These are phyloP conservation scores for Novumbra hubbsi DNA, from an alignment of 2,797 vertebrate genomes.

Conservation along the genomic window DNA sequence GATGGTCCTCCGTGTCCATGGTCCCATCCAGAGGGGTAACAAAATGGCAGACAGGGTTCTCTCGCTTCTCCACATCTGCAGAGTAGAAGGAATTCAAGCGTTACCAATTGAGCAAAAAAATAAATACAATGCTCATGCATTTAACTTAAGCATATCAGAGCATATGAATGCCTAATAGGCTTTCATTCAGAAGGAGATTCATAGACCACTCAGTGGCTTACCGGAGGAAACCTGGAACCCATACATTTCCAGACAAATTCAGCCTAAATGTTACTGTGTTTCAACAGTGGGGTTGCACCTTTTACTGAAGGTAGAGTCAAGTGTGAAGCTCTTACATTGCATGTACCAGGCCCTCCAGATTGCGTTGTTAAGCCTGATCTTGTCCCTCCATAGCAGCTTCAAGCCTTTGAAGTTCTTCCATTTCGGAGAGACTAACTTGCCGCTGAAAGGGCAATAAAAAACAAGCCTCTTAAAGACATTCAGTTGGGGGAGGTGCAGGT, in stretches of 20 bases:
- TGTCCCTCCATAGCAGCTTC: constrained; percentile 97
- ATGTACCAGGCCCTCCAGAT: constrained; percentile 99
- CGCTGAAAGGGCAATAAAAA: constrained; percentile 67
- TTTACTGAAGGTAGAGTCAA: neutral
- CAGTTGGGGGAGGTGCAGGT: neutral
- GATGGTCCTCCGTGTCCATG: constrained; percentile 84
- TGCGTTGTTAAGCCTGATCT: constrained; percentile 98
- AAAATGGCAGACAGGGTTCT: constrained; percentile 96
- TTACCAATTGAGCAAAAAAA: neutral
- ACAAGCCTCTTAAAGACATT: neutral
- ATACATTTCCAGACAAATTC: neutral
- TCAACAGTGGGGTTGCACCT: neutral
- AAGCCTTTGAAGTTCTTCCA: constrained; percentile 99
- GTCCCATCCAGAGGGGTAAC: constrained; percentile 92
- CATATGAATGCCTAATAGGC: neutral
- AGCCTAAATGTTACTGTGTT: neutral
- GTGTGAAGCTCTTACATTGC: constrained; percentile 84
- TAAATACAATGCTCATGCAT: neutral
- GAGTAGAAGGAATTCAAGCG: constrained; percentile 25
- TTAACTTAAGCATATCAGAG: neutral
- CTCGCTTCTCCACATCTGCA: constrained; percentile 91
- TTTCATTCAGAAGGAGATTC: neutral
- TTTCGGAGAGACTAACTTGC: constrained; percentile 95
- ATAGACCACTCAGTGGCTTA: neutral
- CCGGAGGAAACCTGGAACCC: neutral